Conservation (phyloP, 1,140 invertebrate species). For the Hyphantria cunea region DNA sequence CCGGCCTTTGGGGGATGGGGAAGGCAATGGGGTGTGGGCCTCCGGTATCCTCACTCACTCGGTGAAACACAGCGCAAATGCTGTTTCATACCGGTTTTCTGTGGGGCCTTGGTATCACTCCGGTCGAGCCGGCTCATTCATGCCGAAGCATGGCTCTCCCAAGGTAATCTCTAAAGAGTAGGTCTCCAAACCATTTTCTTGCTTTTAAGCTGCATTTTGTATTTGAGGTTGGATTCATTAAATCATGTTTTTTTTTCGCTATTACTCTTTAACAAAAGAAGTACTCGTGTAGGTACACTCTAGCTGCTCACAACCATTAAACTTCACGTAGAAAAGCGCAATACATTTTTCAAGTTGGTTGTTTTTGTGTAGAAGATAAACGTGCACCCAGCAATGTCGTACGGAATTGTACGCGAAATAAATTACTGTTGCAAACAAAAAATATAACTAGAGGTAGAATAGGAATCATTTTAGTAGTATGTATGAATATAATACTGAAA, state of each 20-base stretch:
- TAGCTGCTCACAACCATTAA: constrained; percentile 21
- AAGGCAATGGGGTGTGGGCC: too few species aligned
- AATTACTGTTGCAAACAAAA: constrained; percentile 26
- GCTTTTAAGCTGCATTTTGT: background rate
- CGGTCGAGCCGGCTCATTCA: too few species aligned
- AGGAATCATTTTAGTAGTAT: background rate
- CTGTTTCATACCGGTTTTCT: too few species aligned
- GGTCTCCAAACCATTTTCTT: too few species aligned
- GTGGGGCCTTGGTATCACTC: too few species aligned
- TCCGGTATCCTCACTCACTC: too few species aligned
- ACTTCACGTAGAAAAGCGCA: constrained; percentile 24
- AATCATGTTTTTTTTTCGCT: constrained; percentile 4
- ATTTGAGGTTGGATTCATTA: constrained; percentile 1
- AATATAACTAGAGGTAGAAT: constrained; percentile 11
- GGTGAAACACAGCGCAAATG: too few species aligned
- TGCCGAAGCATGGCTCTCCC: too few species aligned
- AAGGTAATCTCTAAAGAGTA: too few species aligned
- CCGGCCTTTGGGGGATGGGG: too few species aligned
- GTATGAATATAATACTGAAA: too few species aligned
- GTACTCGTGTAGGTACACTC: constrained; percentile 7
- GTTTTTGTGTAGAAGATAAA: constrained; percentile 28
- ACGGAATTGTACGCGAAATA: constrained; percentile 24
- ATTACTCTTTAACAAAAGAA: constrained; percentile 4
- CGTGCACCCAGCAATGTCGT: constrained; percentile 23
- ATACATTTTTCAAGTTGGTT: constrained; percentile 25